Evolutionary conservation across 2,888 invertebrate genomes (phyloP).

Genomic region (Caenorhabditis sp.): DNA sequence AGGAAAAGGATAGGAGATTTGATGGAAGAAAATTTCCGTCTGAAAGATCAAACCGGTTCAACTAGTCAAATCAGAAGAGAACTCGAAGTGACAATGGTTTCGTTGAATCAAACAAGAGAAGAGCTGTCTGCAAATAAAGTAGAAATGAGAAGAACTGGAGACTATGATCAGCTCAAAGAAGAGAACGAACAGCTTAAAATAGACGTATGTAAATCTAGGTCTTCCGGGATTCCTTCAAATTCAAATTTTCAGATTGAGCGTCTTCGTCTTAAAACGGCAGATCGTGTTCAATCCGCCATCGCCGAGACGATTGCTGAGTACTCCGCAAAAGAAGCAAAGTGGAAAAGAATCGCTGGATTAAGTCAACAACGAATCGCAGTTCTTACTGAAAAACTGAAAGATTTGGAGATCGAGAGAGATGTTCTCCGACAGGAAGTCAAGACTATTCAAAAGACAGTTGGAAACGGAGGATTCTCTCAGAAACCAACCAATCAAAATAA

Average conservation of each 20-base stretch:
- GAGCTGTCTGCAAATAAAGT: constrained; percentile 30
- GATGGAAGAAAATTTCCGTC: constrained; percentile 57
- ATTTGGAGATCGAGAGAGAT: constrained; percentile 56
- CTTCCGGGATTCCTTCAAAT: too few species aligned
- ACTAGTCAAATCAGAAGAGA: constrained; percentile 42
- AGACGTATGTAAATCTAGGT: constrained; percentile 43
- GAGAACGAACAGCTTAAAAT: constrained; percentile 62
- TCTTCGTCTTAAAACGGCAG: constrained; percentile 19
- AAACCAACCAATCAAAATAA: not conserved
- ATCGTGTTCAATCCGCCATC: constrained; percentile 33
- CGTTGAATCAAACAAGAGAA: constrained; percentile 41
- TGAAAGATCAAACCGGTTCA: constrained; percentile 40
- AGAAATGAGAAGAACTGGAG: constrained; percentile 54
- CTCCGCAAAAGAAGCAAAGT: constrained; percentile 50
- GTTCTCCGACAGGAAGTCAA: constrained; percentile 60
- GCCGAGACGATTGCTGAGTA: constrained; percentile 47
- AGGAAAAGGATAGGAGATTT: constrained; percentile 53
- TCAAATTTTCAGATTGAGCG: constrained; percentile 39
- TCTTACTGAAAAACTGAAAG: constrained; percentile 61
- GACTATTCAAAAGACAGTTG: constrained; percentile 40
- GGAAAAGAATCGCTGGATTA: constrained; percentile 39
- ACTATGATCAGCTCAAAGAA: constrained; percentile 53
- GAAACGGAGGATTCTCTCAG: not conserved
- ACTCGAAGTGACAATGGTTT: constrained; percentile 29
- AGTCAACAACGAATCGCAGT: constrained; percentile 51